Conservation (phyloP, 2,888 invertebrate genomes). For the Slavum lentiscoides region DNA sequence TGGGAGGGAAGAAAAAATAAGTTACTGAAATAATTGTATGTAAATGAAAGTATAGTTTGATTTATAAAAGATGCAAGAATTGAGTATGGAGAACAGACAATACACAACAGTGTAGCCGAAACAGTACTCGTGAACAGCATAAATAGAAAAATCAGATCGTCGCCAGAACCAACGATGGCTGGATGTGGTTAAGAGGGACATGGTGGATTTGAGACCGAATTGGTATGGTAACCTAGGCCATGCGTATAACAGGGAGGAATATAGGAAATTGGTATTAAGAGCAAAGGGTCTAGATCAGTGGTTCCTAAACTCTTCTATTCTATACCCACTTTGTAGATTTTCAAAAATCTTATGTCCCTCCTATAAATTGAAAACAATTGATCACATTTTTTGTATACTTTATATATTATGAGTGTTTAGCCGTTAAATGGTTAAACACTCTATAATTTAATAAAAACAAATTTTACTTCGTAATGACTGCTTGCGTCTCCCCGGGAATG, state of each 20-base stretch:
- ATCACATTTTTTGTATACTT: too few relatives aligned
- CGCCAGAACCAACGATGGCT: background rate
- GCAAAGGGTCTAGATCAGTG: background rate
- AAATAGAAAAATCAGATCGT: background rate
- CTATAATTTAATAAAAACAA: too few relatives aligned
- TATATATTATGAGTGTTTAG: too few relatives aligned
- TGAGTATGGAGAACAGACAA: background rate
- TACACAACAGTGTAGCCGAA: background rate
- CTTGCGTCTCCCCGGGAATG: too few relatives aligned
- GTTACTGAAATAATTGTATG: background rate
- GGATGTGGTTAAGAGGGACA: background rate
- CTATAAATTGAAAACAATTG: too few relatives aligned
- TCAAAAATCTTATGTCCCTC: too few relatives aligned
- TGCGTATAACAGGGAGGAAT: background rate
- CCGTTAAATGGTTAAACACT: too few relatives aligned
- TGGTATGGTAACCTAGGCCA: background rate
- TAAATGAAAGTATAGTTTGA: conserved; percentile 13
- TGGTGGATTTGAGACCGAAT: background rate
- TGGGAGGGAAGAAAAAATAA: conserved; percentile 18
- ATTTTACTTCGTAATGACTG: too few relatives aligned
- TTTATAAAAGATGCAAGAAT: conserved; percentile 4
- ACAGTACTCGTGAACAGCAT: background rate
- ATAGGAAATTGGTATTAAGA: background rate
- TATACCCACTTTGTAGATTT: too few relatives aligned
- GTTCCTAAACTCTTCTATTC: too few relatives aligned